Base-by-base conservation (phyloP, 2,888 invertebrate genomes). In the Athetis lepigone region DNA sequence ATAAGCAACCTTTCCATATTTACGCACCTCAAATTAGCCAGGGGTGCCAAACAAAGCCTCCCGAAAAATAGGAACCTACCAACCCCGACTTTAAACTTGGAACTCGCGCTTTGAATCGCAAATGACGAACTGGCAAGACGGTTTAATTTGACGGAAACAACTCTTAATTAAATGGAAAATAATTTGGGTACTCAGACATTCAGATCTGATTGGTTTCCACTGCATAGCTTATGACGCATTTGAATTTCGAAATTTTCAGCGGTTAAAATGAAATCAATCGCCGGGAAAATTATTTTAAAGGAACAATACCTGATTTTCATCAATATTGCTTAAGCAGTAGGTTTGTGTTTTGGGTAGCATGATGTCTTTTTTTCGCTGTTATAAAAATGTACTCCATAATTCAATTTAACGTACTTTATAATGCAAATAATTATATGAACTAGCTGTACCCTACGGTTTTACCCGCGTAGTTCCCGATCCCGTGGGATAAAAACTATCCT, bases 141-240 rank as follows among this genome's bases (percentile, higher is more conserved):
- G 86, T 88, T 90, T 88, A 89, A 92, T 91, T 91, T 89, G 85
- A 85, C 83, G 82, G 86, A 85, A 88, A 86, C 87, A 87, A 85
- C 81, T 84, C 87, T 85, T 86, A 90, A 92, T 91, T 91, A 89
- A 87, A 91, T 86, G 83, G 85, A 80, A 86, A 87, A 90, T 89
- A 84, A 90, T 87, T 88, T 87, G 36, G 67, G 49, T 18, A 57
- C 61, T 74, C 80, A 72, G 75, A 80, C 67, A 77, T 79, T 79
- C 65, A 19, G 54, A 40, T 60, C 19, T 68, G 65, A 81, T 80
- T 78, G 75, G 60, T 78, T 68, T 49, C 54, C n/a, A 56, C 51
- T 61, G 63, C 66, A 70, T 63, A 70, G 57, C 64, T 68, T 60
- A 66, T 55, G 58, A 45, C 60, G 51, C 51, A 78, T 78, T 78